phyloP scores from a whole-genome alignment of 2,797 vertebrate species.

The Falco concolor region DNA sequence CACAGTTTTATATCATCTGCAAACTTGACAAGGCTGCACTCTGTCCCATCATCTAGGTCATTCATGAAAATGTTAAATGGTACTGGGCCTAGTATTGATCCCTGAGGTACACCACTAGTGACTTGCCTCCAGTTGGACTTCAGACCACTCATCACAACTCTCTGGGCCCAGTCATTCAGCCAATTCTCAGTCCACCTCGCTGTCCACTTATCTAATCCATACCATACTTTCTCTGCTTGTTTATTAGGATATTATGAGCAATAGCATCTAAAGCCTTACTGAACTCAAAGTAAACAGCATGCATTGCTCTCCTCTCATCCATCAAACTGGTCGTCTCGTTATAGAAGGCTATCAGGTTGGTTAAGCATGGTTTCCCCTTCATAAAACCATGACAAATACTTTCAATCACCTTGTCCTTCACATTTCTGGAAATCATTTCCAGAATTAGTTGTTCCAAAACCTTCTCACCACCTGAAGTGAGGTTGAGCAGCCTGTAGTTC shows the following conservation, averaged over 20 bases:
- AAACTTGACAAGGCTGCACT: neutral
- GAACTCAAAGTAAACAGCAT: neutral
- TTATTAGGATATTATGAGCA: neutral
- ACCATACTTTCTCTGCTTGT: neutral
- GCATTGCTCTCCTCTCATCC: neutral
- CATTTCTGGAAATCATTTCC: neutral
- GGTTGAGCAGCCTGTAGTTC: neutral
- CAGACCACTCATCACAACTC: neutral
- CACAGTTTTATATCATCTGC: neutral
- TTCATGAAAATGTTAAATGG: neutral
- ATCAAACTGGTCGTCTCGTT: neutral
- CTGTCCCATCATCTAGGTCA: neutral
- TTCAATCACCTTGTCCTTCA: neutral
- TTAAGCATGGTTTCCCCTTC: neutral
- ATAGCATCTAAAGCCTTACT: neutral
- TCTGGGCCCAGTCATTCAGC: neutral
- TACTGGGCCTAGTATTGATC: neutral
- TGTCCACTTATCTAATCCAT: neutral
- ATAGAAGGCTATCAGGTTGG: neutral
- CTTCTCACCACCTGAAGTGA: neutral
- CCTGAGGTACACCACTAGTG: accelerated
- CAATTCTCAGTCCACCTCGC: neutral
- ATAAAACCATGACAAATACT: neutral
- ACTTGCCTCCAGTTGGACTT: neutral
- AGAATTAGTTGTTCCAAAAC: neutral